These are phyloP conservation scores for Cyprinodon tularosa DNA, from an alignment of 2,113 vertebrate genomes.

Conservation along the genomic window DNA sequence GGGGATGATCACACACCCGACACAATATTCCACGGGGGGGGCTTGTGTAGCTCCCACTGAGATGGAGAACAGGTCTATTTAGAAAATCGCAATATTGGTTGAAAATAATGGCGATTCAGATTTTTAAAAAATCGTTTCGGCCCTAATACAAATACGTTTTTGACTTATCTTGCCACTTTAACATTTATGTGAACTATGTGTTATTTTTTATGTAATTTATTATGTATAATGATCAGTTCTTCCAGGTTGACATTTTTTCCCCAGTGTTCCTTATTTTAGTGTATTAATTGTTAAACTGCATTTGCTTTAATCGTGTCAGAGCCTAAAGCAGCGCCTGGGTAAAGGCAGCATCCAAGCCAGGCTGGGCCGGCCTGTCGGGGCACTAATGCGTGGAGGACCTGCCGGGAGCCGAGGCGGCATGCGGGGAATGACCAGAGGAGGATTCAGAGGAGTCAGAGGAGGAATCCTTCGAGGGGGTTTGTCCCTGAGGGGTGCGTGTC, in stretches of 20 bases:
- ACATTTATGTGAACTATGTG: not conserved
- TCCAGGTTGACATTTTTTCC: not conserved
- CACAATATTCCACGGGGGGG: too few species aligned
- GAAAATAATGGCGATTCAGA: too few species aligned
- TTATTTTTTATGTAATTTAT: not conserved
- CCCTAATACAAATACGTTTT: too few species aligned
- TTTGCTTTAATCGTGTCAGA: conserved; percentile 77
- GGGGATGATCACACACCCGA: too few species aligned
- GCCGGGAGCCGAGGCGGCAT: conserved; percentile 85
- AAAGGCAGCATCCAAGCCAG: conserved; percentile 98
- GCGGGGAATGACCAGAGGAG: conserved; percentile 86
- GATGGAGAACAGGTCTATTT: too few species aligned
- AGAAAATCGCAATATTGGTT: too few species aligned
- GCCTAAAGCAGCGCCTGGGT: conserved; percentile 95
- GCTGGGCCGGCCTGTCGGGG: conserved; percentile 88
- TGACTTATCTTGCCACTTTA: not conserved
- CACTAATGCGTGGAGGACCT: conserved; percentile 84
- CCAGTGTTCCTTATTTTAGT: not conserved
- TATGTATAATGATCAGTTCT: not conserved
- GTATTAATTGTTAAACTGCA: not conserved
- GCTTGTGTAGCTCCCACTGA: too few species aligned
- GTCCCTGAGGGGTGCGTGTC: conserved; percentile 85
- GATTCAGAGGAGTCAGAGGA: conserved; percentile 85
- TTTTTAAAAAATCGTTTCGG: too few species aligned
- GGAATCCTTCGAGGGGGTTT: conserved; percentile 87